Evolutionary conservation across 2,113 vertebrate species (phyloP).

Genomic region (Leptosomus discolor): DNA sequence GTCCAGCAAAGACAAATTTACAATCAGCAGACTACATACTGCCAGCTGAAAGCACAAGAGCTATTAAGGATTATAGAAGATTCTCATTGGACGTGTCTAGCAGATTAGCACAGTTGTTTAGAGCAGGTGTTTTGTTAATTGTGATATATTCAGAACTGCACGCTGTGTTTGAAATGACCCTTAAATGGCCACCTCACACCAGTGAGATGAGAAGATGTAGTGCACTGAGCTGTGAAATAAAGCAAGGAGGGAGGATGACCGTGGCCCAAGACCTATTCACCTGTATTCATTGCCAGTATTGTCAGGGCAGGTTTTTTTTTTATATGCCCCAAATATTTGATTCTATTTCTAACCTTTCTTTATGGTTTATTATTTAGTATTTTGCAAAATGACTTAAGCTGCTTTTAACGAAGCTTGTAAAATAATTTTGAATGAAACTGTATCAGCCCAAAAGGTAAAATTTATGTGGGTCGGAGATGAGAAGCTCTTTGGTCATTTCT

Average conservation of each 20-base stretch:
- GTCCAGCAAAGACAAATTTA: not conserved
- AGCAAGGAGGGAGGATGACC: not conserved
- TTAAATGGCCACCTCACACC: slow-evolving; percentile 19
- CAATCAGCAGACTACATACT: not conserved
- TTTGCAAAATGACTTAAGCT: not conserved
- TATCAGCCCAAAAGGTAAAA: not conserved
- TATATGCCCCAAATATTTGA: not conserved
- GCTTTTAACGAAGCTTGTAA: not conserved
- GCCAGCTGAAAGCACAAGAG: not conserved
- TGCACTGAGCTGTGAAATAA: slow-evolving; percentile 36
- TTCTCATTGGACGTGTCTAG: not conserved
- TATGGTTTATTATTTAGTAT: not conserved
- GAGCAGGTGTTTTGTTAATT: slow-evolving; percentile 58
- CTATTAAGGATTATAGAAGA: not conserved
- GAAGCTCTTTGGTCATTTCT: not conserved
- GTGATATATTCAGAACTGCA: not conserved
- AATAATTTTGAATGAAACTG: not conserved
- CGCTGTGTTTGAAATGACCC: not conserved
- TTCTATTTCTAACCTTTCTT: not conserved
- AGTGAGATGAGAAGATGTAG: not conserved
- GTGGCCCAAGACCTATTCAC: not conserved
- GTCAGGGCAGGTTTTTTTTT: not conserved
- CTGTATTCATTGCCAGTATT: not conserved
- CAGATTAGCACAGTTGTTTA: slow-evolving; percentile 24
- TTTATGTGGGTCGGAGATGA: not conserved